Evolutionary conservation across 2,888 invertebrate genomes (phyloP), one percentile per base, ranked within the genome.

Genomic region (Gasteruption jaculator): DNA sequence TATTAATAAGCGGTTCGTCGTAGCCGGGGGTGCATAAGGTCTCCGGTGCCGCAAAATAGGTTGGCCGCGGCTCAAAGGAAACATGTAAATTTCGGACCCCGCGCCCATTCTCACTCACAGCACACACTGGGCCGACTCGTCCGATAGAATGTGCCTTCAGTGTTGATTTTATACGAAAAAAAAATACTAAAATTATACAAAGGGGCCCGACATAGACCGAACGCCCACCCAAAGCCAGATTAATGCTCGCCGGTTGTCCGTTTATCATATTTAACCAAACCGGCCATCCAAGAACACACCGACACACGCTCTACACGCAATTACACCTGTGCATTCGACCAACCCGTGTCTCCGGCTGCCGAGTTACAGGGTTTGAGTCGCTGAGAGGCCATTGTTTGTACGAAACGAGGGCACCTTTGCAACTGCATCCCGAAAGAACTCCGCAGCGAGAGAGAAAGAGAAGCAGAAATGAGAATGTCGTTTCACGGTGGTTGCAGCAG

Each of bases 111-210:
- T 73, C 76, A 76, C 76, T 78, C 78, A 78, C 79, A 77, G 79
- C 78, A 77, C 75, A 77, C 83, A 84, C 83, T 85, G 87, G 88
- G 87, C 88, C 88, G 83, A 81, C 82, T 85, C 87, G 89, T 89
- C 89, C 88, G 87, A 84, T 84, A 85, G 83, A 82, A 89, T 88
- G 89, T 89, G 89, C 89, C 89, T 89, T 89, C 89, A 85, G 76
- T 82, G 80, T 86, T 86, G 83, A 80, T 83, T 87, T 88, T 87
- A 84, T 85, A 84, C 83, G 80, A 82, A 81, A 82, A 78, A 77
- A 81, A 78, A 79, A 76, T 76, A 75, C 77, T 78, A 81, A 82
- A 81, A 78, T 80, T 80, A 80, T 81, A 80, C 80, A 82, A 79
- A 76, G 76, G 83, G 88, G 86, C 88, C 88, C 88, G 84, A 83